Base-by-base conservation (phyloP, 2,797 vertebrate genomes). In the Bufotes viridis region DNA sequence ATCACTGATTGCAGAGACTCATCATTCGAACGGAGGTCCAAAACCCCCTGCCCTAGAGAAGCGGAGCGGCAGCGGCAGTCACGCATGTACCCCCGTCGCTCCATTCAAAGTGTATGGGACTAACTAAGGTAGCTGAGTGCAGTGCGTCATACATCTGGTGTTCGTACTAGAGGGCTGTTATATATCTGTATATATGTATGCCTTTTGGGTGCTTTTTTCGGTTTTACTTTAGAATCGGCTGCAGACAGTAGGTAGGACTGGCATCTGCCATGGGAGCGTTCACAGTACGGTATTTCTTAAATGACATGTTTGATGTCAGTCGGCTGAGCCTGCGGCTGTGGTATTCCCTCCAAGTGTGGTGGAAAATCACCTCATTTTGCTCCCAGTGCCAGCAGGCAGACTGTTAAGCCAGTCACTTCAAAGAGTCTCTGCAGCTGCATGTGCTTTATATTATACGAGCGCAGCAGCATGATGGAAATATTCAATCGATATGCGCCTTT, bases 351-450 rank as follows among this genome's bases (percentile, higher is more conserved):
- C 67, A 26, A 69, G 53, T 24, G 61, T 55, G 22, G 22, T 82
- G 81, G 81, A 82, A 82, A 82, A 82, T 82, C 81, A 82, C 81
- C 81, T 82, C 81, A 82, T 82, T 55, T 53, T 20, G 61, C 24
- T 51, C 61, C 17, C 49, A 26, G 67, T 82, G 81, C 81, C 81
- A 82, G 81, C 51, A 69, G 81, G 49, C 81, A 24, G 49, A 70
- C 20, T 69, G 15, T 69, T 12, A 55, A 82, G 22, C 51, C 65
- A 7, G 17, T 20, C 81, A 70, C 81, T 70, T 82, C 49, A 82
- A 82, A 82, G 65, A 67, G 81, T 57, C 65, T 26, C 61, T 6
- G 42, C 63, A 53, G 63, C 67, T 51, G 63, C 81, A 82, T 69
- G 22, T 82, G 81, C 60, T 69, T 82, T 55, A 55, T 70, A 82